These are phyloP conservation scores for Lampris megalopsis DNA, from an alignment of 2,113 vertebrate genomes.

Conservation along the genomic window DNA sequence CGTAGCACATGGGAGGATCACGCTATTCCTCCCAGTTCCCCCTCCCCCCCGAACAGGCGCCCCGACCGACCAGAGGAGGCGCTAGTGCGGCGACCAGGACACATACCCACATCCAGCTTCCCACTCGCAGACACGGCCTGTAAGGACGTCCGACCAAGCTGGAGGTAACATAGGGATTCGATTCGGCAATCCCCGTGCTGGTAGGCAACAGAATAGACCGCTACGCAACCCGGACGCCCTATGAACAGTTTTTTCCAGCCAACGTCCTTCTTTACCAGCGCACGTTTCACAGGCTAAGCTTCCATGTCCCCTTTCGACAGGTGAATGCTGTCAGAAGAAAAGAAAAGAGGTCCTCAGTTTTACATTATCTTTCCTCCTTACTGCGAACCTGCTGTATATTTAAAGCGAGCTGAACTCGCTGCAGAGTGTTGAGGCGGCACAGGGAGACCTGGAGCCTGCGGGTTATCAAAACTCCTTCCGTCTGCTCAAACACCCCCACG, in stretches of 20 bases:
- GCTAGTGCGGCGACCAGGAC: too few relatives aligned
- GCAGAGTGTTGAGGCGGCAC: not conserved
- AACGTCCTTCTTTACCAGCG: constrained; percentile 6
- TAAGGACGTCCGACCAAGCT: too few relatives aligned
- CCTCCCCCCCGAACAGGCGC: too few relatives aligned
- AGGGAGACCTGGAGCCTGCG: not conserved
- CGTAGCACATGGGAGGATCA: too few relatives aligned
- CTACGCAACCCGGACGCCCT: too few relatives aligned
- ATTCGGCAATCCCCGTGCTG: too few relatives aligned
- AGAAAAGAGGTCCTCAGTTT: constrained; percentile 1
- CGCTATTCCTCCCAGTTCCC: too few relatives aligned
- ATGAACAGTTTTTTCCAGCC: not conserved
- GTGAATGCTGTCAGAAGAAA: constrained; percentile 14
- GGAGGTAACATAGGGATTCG: too few relatives aligned
- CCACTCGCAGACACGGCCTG: too few relatives aligned
- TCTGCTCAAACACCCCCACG: not conserved
- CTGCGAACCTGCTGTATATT: not conserved
- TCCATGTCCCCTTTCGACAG: constrained; percentile 21
- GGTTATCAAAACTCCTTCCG: not conserved
- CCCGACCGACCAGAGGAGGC: too few relatives aligned
- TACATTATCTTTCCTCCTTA: not conserved
- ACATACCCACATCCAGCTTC: too few relatives aligned
- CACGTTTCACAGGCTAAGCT: constrained; percentile 7
- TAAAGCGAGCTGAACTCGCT: not conserved
- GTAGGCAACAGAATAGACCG: too few relatives aligned